These are phyloP conservation scores for Papilio protenor DNA, from an alignment of 2,888 invertebrate species.

Conservation along the genomic window DNA sequence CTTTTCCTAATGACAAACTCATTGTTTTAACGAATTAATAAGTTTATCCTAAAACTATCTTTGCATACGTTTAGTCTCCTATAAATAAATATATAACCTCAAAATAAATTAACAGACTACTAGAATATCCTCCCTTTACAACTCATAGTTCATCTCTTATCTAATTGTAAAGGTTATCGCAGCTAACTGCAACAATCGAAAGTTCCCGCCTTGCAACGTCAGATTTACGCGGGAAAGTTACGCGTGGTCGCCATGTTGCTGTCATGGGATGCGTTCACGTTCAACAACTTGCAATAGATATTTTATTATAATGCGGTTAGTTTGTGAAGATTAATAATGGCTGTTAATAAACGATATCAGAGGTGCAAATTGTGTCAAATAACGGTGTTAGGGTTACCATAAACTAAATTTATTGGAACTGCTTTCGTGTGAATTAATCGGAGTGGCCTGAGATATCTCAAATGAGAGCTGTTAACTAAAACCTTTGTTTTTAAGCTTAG, in stretches of 20 bases:
- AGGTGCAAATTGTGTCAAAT: constrained; percentile 31
- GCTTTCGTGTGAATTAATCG: neutral
- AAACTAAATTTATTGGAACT: neutral
- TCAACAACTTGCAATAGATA: constrained; percentile 18
- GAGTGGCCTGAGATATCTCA: neutral
- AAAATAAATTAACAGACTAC: neutral
- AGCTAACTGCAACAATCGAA: constrained; percentile 19
- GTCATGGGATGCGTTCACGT: constrained; percentile 28
- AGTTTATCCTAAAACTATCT: neutral
- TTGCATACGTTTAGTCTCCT: neutral
- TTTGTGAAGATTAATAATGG: constrained; percentile 8
- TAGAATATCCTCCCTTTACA: neutral
- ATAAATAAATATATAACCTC: neutral
- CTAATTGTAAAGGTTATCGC: constrained; percentile 6
- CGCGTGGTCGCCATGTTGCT: constrained; percentile 10
- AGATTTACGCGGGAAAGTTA: constrained; percentile 34
- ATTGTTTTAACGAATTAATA: neutral
- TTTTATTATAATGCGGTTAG: constrained; percentile 29
- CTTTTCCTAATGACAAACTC: no score
- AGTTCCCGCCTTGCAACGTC: constrained; percentile 24
- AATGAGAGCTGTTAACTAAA: neutral
- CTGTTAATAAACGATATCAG: constrained; percentile 11
- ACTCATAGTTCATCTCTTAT: neutral
- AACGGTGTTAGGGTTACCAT: constrained; percentile 36
- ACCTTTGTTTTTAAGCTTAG: neutral